Base-by-base conservation (phyloP, 2,888 invertebrate species). In the Chloromyia formosa region DNA sequence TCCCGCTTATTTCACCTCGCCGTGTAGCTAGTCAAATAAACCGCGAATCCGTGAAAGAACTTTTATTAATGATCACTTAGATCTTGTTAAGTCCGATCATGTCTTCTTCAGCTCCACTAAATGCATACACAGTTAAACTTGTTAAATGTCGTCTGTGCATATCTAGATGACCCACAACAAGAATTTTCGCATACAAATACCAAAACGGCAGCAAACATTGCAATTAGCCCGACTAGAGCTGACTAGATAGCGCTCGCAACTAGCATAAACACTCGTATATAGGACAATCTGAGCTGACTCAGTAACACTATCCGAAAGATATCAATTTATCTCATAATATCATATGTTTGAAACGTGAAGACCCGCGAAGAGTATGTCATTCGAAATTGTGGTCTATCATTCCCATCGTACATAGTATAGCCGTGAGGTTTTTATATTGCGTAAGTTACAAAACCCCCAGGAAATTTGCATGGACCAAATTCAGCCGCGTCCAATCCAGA, bases 121-220 rank as follows among this genome's bases (percentile, higher is more conserved):
- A n/a, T 20, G 42, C 42, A 40, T 62, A 62, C 5, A 40, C 23
- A 27, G 42, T 40, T 62, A 62, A 42, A 40, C 62, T 35, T 35
- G 27, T 35, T 35, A 35, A 35, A 35, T 35, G 27, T 35, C 7
- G 53, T 4, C n/a, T 16, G 20, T 42, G 62, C 16, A 35, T 62
- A 62, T 62, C 62, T 62, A 62, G 62, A 62, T 62, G 62, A 42
- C 62, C 62, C 16, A 62, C 40, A 62, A 62, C 62, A 62, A 62
- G 18, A 62, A 4, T 62, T 62, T 62, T 62, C 42, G 62, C 62
- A 62, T 40, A 42, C 62, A 18, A 40, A 18, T 23, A 42, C 42
- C 42, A 42, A 40, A 12, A 22, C 2, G 22, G 14, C 23, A 12
- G 58, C 16, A 62, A 62, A 42, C 62, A 62, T 62, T 27, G 23